Conservation (phyloP, 2,797 vertebrate species). For the Liasis olivaceus region DNA sequence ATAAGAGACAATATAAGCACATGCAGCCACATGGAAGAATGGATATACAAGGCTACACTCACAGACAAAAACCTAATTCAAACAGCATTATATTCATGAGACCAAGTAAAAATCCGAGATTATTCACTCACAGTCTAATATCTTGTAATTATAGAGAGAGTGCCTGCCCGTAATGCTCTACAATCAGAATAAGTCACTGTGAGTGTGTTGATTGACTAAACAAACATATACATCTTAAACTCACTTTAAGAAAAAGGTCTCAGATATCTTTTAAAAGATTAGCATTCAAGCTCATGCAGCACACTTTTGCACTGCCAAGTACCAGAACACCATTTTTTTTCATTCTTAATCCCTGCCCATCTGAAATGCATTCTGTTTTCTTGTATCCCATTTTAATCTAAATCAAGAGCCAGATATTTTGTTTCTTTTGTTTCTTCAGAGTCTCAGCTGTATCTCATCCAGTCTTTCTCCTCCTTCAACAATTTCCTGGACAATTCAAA, state of each 20-base stretch:
- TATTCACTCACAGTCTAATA: neutral
- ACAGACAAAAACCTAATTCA: neutral
- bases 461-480: neutral
- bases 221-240: neutral
- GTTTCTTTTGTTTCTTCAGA: slow-evolving; percentile 15
- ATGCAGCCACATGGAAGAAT: neutral
- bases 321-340: neutral
- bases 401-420: neutral
- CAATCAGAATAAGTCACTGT: neutral
- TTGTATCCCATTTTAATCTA: neutral
- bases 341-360: neutral
- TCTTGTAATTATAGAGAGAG: neutral
- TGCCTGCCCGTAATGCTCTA: neutral
- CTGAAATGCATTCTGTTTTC: neutral
- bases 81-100: neutral
- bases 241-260: neutral
- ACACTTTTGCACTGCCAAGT: neutral
- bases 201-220: neutral
- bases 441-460: slow-evolving; percentile 14
- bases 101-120: neutral
- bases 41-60: neutral
- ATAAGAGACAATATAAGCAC: neutral
- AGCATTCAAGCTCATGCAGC: neutral
- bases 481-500: neutral
- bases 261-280: neutral